Base-by-base conservation (phyloP, 1,140 invertebrate genomes). In the Drosophila arawakana region DNA sequence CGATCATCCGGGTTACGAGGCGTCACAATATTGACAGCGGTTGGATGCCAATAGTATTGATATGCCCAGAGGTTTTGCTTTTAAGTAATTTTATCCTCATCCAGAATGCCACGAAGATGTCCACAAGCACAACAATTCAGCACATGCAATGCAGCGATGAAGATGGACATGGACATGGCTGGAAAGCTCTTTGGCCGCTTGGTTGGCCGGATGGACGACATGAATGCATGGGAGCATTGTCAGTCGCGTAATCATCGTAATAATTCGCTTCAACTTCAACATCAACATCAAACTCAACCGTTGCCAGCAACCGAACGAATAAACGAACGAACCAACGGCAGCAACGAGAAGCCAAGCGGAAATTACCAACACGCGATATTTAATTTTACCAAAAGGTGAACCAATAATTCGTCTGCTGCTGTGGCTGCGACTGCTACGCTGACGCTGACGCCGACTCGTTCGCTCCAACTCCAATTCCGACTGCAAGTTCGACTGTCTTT, bases 301-400 rank as follows among this genome's bases (percentile, higher is more conserved):
- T 79, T 86, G 82, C 80, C 83, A 88, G 76, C 80, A 82, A 30
- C 25, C 25, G 25, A 30, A 30, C 25, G 25, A 30, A 30, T 6
- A 30, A 30, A 30, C 25, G 25, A 30, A 30, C 25, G 25, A 30
- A 30, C 76, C 83, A 88, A 71, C 80, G 76, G 76, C 82, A 88
- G 59, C 67, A 75, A 88, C 81, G 80, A 88, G 84, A 88, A 88
- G 80, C 77, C 84, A 84, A 80, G 83, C 84, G 83, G 84, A 88
- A 88, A 88, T 88, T 88, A 88, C 80, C 83, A 84, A 88, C 83
- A 88, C 83, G 83, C 83, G 80, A 88, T 88, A 88, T 88, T 88
- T 88, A 88, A 88, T 88, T 88, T 88, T 89, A 89, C 66, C 84
- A 83, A 88, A 88, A 88, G 84, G 83, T 66, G 77, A 80, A 69